These are phyloP conservation scores for Odocoileus hemionus DNA, from an alignment of 2,113 vertebrate species.

Conservation along the genomic window DNA sequence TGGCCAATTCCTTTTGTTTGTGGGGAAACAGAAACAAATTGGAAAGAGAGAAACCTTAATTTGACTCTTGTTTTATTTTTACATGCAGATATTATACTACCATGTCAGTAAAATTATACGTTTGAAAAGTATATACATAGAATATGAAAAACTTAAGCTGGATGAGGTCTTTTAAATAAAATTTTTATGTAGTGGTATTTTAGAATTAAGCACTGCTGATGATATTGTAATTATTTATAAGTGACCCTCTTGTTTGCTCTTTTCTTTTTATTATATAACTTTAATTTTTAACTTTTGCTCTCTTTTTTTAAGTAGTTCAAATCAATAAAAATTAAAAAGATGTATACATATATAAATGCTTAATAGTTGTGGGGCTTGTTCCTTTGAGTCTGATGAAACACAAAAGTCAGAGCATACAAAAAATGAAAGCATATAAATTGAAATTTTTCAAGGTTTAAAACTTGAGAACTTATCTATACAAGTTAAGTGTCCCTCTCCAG, in stretches of 20 bases:
- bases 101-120: neutral
- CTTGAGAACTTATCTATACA: neutral
- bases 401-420: neutral
- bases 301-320: neutral
- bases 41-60: neutral
- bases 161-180: conserved; percentile 4
- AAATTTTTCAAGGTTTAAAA: conserved; percentile 7
- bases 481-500: neutral
- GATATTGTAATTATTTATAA: neutral
- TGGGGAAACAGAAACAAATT: conserved; percentile 26
- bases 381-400: neutral
- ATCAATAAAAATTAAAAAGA: neutral
- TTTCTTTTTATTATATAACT: neutral
- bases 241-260: neutral
- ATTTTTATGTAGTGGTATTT: neutral
- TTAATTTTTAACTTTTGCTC: neutral
- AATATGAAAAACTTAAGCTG: neutral
- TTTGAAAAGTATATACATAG: neutral
- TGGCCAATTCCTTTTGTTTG: conserved; percentile 12
- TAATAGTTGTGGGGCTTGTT: neutral
- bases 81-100: neutral
- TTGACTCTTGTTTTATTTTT: conserved; percentile 35
- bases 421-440: neutral
- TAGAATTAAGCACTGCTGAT: neutral
- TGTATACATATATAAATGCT: neutral